A percentile compares a stretch with the other conserved stretches of the same genome.
Conservation (phyloP, 2,113 vertebrate genomes). For the Gadus chalcogrammus region DNA sequence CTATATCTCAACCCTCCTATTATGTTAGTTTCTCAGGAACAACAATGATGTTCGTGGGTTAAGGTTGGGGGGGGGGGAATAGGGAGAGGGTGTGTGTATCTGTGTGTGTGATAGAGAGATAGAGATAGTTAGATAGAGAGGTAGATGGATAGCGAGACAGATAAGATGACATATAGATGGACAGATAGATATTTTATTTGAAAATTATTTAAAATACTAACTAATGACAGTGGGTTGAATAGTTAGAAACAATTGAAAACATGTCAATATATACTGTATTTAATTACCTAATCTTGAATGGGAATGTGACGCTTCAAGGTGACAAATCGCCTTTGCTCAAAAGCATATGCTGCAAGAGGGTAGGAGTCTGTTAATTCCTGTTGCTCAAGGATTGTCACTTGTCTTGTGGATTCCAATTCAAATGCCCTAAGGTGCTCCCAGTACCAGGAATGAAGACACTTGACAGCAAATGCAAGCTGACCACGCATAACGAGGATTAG, state of each 20-base stretch:
- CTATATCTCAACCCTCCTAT: too few relatives aligned
- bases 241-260: conserved; percentile 5
- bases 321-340: conserved; percentile 17
- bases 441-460: conserved; percentile 31
- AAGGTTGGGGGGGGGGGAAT: too few relatives aligned
- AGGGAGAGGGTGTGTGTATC: too few relatives aligned
- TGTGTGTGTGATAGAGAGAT: too few relatives aligned
- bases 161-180: too few relatives aligned
- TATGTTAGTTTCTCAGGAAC: too few relatives aligned
- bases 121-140: too few relatives aligned
- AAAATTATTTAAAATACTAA: not conserved
- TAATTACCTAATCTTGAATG: conserved; percentile 9
- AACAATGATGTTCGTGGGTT: too few relatives aligned
- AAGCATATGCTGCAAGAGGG: conserved; percentile 16
- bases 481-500: conserved; percentile 18
- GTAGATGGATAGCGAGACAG: too few relatives aligned
- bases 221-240: conserved; percentile 1
- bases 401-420: conserved; percentile 29
- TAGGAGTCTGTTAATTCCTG: conserved; percentile 18
- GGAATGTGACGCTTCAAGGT: conserved; percentile 20
- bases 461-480: conserved; percentile 21
- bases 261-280: conserved; percentile 16
- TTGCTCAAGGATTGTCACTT: conserved; percentile 15
- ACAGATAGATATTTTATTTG: not conserved
- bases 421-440: conserved; percentile 22